These are phyloP conservation scores for Crotalus horridus DNA, from an alignment of 2,113 vertebrate species.

Conservation along the genomic window DNA sequence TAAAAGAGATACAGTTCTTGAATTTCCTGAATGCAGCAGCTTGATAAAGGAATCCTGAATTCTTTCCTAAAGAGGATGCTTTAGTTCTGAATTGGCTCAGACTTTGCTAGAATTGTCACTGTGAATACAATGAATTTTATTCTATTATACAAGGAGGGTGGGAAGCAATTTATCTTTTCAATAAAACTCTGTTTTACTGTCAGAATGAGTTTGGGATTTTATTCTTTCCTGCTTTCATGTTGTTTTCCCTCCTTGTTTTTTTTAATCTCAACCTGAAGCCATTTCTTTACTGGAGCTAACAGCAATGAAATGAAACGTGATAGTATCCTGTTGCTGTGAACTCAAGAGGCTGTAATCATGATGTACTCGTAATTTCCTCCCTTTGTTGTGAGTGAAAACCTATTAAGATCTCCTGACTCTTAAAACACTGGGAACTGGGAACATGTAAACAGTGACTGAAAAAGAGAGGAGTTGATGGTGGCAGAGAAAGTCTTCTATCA, in stretches of 20 bases:
- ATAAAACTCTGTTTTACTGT: conserved; percentile 53
- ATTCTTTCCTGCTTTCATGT: background rate
- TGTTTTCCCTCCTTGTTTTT: background rate
- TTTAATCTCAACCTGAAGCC: background rate
- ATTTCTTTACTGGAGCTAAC: background rate
- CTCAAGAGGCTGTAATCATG: conserved; percentile 14
- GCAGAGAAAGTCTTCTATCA: background rate
- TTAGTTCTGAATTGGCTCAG: background rate
- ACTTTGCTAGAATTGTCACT: conserved; percentile 40
- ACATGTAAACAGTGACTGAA: background rate
- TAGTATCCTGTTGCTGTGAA: conserved; percentile 13
- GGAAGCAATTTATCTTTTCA: conserved; percentile 51
- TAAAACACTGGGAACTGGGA: background rate
- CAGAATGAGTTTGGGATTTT: background rate
- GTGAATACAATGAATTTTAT: background rate
- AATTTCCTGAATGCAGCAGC: background rate
- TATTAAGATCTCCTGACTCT: conserved; percentile 25
- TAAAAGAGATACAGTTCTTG: conserved; percentile 13
- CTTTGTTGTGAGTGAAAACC: conserved; percentile 20
- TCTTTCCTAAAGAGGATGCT: background rate
- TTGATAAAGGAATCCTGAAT: background rate
- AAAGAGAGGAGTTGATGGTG: fast-evolving
- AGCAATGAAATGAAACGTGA: conserved; percentile 1
- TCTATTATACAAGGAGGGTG: background rate
- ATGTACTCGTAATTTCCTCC: background rate